phyloP scores from a whole-genome alignment of 2,113 vertebrate genomes.

The Zosterops lateralis region DNA sequence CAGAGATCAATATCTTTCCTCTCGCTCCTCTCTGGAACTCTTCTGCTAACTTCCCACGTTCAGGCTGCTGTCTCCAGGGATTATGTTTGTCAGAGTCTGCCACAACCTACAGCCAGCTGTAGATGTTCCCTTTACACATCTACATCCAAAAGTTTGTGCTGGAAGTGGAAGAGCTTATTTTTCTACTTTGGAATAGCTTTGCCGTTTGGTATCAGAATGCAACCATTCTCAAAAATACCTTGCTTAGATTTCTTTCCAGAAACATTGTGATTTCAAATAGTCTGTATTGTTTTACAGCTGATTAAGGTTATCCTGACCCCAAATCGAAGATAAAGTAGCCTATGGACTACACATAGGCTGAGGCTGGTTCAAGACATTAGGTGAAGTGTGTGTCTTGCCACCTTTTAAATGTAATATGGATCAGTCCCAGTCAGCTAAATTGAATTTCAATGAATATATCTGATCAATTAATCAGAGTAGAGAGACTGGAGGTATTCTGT shows the following conservation, averaged over 20 bases:
- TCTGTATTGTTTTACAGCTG: not conserved
- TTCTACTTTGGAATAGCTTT: not conserved
- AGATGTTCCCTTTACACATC: not conserved
- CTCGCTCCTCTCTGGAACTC: not conserved
- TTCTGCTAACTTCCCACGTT: not conserved
- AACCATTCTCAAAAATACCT: not conserved
- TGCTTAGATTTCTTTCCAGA: not conserved
- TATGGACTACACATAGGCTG: not conserved
- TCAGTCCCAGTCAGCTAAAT: not conserved
- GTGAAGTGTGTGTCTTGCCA: not conserved
- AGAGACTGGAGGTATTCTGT: not conserved
- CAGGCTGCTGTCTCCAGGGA: not conserved
- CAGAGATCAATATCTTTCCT: not conserved
- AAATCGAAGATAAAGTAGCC: not conserved
- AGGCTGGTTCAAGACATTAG: not conserved
- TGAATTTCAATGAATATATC: not conserved
- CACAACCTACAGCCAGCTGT: not conserved
- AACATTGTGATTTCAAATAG: not conserved
- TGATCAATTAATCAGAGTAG: not conserved
- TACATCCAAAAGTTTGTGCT: not conserved
- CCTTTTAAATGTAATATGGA: not conserved
- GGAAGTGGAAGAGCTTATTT: not conserved
- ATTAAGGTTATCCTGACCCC: not conserved
- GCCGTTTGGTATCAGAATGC: fast-evolving
- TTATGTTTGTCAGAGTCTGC: not conserved